Conservation (phyloP, 2,797 vertebrate species). For the Catamblyrhynchus diadema region DNA sequence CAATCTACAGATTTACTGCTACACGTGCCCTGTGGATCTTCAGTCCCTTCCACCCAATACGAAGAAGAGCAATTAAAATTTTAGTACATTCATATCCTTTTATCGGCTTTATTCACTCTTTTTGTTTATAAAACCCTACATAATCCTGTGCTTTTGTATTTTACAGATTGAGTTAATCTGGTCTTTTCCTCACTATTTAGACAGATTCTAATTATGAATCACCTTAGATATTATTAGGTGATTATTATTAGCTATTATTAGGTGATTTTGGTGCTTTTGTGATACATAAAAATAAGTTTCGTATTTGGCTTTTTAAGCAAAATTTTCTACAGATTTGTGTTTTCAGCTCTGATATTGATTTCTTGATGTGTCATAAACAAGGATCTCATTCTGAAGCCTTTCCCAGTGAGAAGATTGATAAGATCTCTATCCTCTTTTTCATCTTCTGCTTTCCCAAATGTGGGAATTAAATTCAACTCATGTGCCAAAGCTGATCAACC, state of each 20-base stretch:
- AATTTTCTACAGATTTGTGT: background rate
- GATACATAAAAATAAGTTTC: background rate
- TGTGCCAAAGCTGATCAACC: background rate
- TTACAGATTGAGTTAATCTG: background rate
- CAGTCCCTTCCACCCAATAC: conserved; percentile 89
- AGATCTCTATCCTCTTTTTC: background rate
- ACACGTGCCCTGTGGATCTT: conserved; percentile 91
- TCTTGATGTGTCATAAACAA: background rate
- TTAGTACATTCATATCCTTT: conserved; percentile 98
- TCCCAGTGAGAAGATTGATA: background rate
- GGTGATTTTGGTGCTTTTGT: background rate
- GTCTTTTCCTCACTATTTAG: background rate
- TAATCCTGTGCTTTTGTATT: background rate
- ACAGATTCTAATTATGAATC: background rate
- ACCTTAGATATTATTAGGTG: background rate
- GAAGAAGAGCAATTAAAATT: conserved; percentile 88
- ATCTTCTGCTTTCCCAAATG: background rate
- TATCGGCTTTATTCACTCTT: background rate
- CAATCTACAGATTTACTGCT: conserved; percentile 95
- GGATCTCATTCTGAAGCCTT: background rate
- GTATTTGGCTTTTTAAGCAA: background rate
- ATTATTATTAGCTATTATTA: no score
- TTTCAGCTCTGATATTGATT: background rate
- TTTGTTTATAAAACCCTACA: accelerated
- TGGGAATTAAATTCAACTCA: background rate